These are phyloP conservation scores for Polyodon spathula DNA, from an alignment of 2,113 vertebrate species.

Conservation along the genomic window DNA sequence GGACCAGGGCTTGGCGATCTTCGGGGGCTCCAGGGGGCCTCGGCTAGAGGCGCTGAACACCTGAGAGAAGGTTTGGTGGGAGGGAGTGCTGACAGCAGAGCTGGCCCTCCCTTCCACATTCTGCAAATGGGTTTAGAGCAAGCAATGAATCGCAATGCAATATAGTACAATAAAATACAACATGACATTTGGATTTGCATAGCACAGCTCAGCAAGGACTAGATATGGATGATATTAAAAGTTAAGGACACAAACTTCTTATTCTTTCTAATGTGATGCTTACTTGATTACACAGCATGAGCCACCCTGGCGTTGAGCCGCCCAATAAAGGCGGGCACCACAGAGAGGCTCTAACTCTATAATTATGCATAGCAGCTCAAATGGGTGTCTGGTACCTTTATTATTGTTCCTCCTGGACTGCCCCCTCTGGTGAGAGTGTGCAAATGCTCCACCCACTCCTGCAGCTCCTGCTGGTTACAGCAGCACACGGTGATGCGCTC, in stretches of 20 bases:
- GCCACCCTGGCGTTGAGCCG: too few relatives aligned
- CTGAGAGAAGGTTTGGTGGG: constrained; percentile 59
- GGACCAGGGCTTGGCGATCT: constrained; percentile 89
- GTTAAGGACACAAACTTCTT: too few relatives aligned
- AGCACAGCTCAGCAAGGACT: too few relatives aligned
- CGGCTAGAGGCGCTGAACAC: constrained; percentile 62
- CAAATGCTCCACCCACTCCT: constrained; percentile 90
- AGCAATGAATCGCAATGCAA: too few relatives aligned
- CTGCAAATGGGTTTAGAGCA: too few relatives aligned
- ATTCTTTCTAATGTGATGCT: too few relatives aligned
- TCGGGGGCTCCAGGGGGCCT: constrained; percentile 84
- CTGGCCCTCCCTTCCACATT: constrained; percentile 40
- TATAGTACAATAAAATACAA: too few relatives aligned
- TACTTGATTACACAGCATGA: too few relatives aligned
- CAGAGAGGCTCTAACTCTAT: too few relatives aligned
- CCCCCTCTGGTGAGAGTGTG: constrained; percentile 73
- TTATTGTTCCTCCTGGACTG: constrained; percentile 56
- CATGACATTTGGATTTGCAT: too few relatives aligned
- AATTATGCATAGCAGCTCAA: neutral
- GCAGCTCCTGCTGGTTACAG: constrained; percentile 70
- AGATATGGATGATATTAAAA: too few relatives aligned
- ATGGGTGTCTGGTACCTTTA: constrained; percentile 44
- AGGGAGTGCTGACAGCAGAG: constrained; percentile 36
- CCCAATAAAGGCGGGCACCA: too few relatives aligned
- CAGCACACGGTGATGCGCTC: constrained; percentile 81